Evolutionary conservation across 1,140 invertebrate species (phyloP).

Genomic region (Pinna nobilis): DNA sequence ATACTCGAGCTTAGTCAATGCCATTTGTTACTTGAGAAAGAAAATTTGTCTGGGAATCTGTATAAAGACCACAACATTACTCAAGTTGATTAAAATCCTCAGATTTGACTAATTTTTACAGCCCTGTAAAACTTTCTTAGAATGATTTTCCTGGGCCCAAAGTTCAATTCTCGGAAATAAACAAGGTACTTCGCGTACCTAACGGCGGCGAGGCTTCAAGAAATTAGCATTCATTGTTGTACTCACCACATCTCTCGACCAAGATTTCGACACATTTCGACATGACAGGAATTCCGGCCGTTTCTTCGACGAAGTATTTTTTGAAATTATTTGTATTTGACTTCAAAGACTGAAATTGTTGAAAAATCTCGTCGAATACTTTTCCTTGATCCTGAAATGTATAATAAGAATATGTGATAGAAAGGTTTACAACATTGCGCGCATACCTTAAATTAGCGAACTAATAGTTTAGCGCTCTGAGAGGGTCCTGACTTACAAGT

Average conservation of each 20-base stretch:
- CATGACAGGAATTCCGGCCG: background rate
- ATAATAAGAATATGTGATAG: background rate
- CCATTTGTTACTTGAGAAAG: too few species aligned
- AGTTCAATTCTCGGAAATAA: too few species aligned
- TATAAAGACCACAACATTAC: too few species aligned
- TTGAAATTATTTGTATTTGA: constrained; percentile 12
- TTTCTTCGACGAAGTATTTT: background rate
- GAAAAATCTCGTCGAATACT: constrained; percentile 17
- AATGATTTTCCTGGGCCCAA: too few species aligned
- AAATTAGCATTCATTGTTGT: too few species aligned
- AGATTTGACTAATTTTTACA: too few species aligned
- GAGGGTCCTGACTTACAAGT: background rate
- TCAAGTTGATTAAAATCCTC: too few species aligned
- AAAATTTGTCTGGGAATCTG: too few species aligned
- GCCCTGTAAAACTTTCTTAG: too few species aligned
- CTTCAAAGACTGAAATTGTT: constrained; percentile 4
- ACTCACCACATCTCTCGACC: constrained; percentile 10
- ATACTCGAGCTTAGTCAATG: too few species aligned
- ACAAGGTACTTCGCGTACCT: too few species aligned
- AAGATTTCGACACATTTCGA: constrained; percentile 5
- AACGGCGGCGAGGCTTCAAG: too few species aligned
- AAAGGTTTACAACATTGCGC: background rate
- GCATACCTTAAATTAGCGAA: background rate
- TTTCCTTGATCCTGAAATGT: constrained; percentile 19
- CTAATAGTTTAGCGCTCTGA: background rate